Conservation (phyloP, 1,140 invertebrate genomes). For the Aphelinus certus region DNA sequence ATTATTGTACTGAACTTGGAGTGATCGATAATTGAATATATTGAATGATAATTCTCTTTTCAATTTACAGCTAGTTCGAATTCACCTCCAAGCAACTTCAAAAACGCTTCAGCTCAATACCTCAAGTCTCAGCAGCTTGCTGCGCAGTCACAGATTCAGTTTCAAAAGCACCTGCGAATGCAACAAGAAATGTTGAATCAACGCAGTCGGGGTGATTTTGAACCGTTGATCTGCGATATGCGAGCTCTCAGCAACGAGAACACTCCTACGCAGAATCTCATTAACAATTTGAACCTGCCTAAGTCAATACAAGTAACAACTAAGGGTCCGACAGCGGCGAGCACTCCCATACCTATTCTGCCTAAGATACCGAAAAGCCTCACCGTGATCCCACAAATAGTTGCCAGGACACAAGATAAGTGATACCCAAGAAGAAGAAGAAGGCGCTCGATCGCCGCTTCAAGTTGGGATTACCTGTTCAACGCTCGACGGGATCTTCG, state of each 20-base stretch:
- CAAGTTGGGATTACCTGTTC: conserved; percentile 20
- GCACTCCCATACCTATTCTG: conserved; percentile 63
- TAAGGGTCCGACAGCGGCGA: conserved; percentile 53
- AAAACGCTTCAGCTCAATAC: conserved; percentile 43
- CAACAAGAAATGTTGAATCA: conserved; percentile 62
- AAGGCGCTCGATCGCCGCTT: conserved; percentile 21
- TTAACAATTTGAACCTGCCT: conserved; percentile 61
- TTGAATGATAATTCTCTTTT: not conserved
- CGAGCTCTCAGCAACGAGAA: conserved; percentile 58
- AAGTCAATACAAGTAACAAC: conserved; percentile 65
- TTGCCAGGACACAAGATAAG: conserved; percentile 60
- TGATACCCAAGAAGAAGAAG: conserved; percentile 44
- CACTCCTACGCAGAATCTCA: conserved; percentile 58
- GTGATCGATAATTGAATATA: not conserved
- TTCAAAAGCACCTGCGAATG: conserved; percentile 61
- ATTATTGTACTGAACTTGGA: no score
- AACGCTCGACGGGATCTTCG: conserved; percentile 3
- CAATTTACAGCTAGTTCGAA: conserved; percentile 30
- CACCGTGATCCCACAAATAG: conserved; percentile 77
- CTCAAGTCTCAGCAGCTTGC: conserved; percentile 46
- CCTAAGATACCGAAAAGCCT: conserved; percentile 81
- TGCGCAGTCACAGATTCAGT: conserved; percentile 54
- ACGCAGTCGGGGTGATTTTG: conserved; percentile 62
- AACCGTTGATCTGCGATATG: conserved; percentile 64
- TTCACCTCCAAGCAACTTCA: conserved; percentile 17